A percentile compares a stretch with the other conserved stretches of the same genome.
Evolutionary conservation across 2,888 invertebrate genomes (phyloP).

Genomic region (Agonum fuliginosum): DNA sequence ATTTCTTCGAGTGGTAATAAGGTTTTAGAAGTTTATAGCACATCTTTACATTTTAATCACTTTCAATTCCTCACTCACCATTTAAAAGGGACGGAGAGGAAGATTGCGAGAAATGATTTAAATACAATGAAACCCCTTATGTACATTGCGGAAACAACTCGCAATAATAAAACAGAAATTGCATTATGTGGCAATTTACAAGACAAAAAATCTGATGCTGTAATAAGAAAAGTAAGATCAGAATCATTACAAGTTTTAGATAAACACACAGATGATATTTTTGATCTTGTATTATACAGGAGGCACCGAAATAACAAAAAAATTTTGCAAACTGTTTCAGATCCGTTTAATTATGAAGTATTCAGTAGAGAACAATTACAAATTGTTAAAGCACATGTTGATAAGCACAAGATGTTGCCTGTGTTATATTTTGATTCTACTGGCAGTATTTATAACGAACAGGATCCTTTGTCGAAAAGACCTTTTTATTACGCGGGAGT

Average conservation of each 20-base stretch:
- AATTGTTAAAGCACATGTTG: background rate
- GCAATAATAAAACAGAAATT: background rate
- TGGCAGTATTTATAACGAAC: background rate
- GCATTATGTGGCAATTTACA: slow-evolving; percentile 5
- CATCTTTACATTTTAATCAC: background rate
- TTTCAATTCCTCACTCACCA: background rate
- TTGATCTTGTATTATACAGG: background rate
- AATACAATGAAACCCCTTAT: background rate
- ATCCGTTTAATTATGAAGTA: slow-evolving; percentile 1
- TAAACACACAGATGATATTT: slow-evolving; percentile 1
- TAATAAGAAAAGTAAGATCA: background rate
- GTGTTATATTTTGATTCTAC: background rate
- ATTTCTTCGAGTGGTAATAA: background rate
- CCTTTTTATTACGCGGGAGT: background rate
- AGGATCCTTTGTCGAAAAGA: background rate
- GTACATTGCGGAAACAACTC: background rate
- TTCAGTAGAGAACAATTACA: background rate
- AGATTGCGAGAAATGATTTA: background rate
- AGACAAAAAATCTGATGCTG: slow-evolving; percentile 1
- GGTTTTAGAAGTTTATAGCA: background rate
- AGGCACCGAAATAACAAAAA: background rate
- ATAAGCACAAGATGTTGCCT: background rate
- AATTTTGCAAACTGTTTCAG: background rate
- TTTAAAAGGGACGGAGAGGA: background rate
- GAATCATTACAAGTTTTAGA: background rate